Conservation (phyloP, 2,888 invertebrate species). For the Euzetes globulus region DNA sequence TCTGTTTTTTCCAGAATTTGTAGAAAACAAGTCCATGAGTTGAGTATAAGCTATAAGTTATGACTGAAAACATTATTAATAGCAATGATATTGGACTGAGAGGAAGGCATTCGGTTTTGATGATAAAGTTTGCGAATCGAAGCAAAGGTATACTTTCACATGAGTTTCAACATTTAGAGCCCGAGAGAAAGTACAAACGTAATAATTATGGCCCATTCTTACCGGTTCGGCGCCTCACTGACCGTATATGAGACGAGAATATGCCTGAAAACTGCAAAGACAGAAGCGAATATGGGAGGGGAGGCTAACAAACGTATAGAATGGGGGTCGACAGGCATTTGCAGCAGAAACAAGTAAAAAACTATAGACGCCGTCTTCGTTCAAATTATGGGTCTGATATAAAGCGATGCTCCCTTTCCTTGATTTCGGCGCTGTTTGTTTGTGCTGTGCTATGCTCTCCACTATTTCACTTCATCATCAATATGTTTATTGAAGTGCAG, state of each 20-base stretch:
- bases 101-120: constrained; percentile 27
- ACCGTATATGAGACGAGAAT: constrained; percentile 20
- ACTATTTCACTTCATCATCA: neutral
- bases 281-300: constrained; percentile 31
- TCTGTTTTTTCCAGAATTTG: no score
- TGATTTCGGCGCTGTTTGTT: constrained; percentile 27
- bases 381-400: constrained; percentile 30
- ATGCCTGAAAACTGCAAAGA: neutral
- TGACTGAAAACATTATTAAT: constrained; percentile 23
- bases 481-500: constrained; percentile 27
- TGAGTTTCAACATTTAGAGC: constrained; percentile 18
- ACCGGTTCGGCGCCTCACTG: constrained; percentile 27
- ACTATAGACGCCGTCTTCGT: constrained; percentile 27
- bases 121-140: constrained; percentile 24
- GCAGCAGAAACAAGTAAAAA: constrained; percentile 25
- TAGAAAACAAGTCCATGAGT: no score
- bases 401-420: constrained; percentile 12
- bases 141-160: constrained; percentile 9
- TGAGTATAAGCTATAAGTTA: neutral
- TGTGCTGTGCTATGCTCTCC: constrained; percentile 9
- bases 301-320: constrained; percentile 10
- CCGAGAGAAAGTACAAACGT: constrained; percentile 31
- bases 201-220: constrained; percentile 30
- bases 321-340: constrained; percentile 16
- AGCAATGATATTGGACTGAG: constrained; percentile 24